Base-by-base conservation (phyloP, 2,113 vertebrate species). In the Plotosus lineatus region DNA sequence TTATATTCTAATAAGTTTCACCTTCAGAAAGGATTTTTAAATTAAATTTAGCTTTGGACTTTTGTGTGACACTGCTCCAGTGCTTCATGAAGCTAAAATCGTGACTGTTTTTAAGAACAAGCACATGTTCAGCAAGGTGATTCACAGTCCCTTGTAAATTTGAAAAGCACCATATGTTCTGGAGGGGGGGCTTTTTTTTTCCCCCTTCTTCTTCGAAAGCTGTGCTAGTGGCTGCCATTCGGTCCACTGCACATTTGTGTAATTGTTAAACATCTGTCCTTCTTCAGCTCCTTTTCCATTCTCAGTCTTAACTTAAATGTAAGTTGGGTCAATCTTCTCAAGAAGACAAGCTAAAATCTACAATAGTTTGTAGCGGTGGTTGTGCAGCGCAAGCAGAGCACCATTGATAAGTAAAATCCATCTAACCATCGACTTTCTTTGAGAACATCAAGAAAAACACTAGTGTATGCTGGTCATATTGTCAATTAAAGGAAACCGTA, bases 181-280 rank as follows among this genome's bases (percentile, higher is more conserved):
- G n/a, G n/a, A n/a, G n/a, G n/a, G n/a, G n/a, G n/a, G n/a, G n/a
- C n/a, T 86, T 50, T 48, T 87, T 87, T 91, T 90, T 88, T 88
- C 77, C 71, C 88, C 38, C n/a, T 44, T n/a, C n/a, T n/a, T n/a
- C n/a, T n/a, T n/a, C n/a, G 65, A 68, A 75, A 86, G 79, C 82
- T 86, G 46, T 88, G 86, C 90, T 90, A 91, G 75, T 92, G 90
- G 91, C 87, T 92, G 79, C 69, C 75, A 85, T 84, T 77, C 88
- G 82, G 84, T 88, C 83, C 76, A 76, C 48, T 82, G 80, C 65
- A 86, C 86, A 89, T 85, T 87, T 89, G 79, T 88, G 68, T 88
- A 88, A 72, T 88, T 89, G 10, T 48, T 46, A 79, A 89, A 84
- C 91, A 92, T 79, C 87, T 93, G 79, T 85, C 89, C 65, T 81